These are phyloP conservation scores for Pollenia amentaria DNA, from an alignment of 2,888 invertebrate genomes.

Conservation along the genomic window DNA sequence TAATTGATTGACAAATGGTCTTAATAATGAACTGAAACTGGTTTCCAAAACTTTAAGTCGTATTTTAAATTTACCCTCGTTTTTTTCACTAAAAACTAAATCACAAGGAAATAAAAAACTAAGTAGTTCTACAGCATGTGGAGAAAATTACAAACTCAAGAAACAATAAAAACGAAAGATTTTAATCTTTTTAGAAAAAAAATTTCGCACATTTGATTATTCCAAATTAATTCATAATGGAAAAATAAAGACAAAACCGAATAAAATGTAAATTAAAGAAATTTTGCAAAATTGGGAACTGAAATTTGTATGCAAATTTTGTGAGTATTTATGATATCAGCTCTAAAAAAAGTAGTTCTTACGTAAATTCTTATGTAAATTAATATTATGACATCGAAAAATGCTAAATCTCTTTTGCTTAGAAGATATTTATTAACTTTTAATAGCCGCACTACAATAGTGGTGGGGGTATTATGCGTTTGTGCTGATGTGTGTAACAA, in stretches of 20 bases:
- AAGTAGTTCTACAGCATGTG: neutral
- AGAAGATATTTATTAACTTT: neutral
- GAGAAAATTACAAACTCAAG: neutral
- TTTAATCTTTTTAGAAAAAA: neutral
- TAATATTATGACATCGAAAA: too few relatives aligned
- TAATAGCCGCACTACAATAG: neutral
- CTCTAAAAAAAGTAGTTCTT: neutral
- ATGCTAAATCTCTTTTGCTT: neutral
- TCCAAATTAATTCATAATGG: neutral
- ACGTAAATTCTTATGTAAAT: neutral
- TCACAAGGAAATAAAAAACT: neutral
- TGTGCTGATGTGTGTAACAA: too few relatives aligned
- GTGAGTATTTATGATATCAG: neutral
- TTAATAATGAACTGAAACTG: too few relatives aligned
- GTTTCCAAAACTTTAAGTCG: too few relatives aligned
- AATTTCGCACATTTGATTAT: constrained; percentile 31
- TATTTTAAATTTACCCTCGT: neutral
- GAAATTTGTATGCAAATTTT: neutral
- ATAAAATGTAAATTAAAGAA: neutral
- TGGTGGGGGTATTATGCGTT: too few relatives aligned
- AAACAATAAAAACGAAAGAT: constrained; percentile 18
- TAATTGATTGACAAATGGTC: too few relatives aligned
- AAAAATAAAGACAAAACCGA: neutral
- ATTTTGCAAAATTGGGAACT: neutral
- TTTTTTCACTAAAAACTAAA: neutral